Evolutionary conservation across 2,113 vertebrate species (phyloP).

Genomic region (Phalacrocorax aristotelis): DNA sequence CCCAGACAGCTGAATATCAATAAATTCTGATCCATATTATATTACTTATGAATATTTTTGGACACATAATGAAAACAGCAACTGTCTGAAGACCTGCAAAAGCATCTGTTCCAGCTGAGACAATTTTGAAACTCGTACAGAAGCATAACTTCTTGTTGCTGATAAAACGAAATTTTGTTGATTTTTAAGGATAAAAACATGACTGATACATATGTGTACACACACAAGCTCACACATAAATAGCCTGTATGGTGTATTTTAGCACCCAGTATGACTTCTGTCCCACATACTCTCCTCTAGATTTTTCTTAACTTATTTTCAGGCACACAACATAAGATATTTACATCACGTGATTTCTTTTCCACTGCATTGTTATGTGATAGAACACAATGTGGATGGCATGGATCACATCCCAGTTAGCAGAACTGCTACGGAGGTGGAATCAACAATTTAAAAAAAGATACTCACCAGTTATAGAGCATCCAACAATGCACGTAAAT

Average conservation of each 20-base stretch:
- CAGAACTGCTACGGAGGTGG: background rate
- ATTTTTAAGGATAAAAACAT: background rate
- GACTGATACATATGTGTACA: background rate
- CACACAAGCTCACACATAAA: background rate
- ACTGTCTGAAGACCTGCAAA: background rate
- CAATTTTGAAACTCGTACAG: background rate
- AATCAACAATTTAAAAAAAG: background rate
- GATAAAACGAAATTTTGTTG: background rate
- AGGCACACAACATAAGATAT: background rate
- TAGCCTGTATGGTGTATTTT: background rate
- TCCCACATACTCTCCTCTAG: background rate
- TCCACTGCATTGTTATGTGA: background rate
- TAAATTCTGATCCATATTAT: background rate
- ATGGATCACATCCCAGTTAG: background rate
- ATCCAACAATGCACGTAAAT: rapidly evolving
- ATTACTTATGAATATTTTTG: background rate
- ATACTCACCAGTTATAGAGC: background rate
- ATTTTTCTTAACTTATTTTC: background rate
- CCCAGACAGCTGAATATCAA: background rate
- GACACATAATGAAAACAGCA: background rate
- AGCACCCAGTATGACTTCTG: background rate
- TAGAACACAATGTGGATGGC: rapidly evolving
- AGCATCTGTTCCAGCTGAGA: background rate
- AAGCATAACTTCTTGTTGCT: background rate
- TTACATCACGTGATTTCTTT: background rate